phyloP scores from a whole-genome alignment of 2,888 invertebrate species.

The Liposcelis brunnea region DNA sequence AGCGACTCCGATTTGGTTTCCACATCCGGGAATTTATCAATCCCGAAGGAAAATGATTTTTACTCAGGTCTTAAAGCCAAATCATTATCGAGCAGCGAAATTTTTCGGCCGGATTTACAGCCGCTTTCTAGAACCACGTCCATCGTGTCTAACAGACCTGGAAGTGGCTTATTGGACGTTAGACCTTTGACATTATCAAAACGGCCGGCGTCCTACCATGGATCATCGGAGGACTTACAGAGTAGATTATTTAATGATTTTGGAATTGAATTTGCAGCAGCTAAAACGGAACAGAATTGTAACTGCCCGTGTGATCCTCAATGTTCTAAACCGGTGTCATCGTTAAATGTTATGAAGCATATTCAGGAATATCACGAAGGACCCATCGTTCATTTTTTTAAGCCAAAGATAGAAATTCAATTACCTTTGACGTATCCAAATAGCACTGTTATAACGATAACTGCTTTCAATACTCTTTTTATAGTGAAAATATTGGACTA shows the following conservation, averaged over 20 bases:
- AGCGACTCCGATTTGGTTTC: constrained; percentile 4
- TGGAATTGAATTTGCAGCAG: constrained; percentile 11
- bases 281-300: constrained; percentile 11
- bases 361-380: constrained; percentile 14
- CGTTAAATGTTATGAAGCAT: constrained; percentile 7
- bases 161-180: constrained; percentile 4
- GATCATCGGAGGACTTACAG: constrained; percentile 12
- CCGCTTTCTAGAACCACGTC: background rate
- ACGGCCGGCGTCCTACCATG: constrained; percentile 11
- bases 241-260: constrained; percentile 12
- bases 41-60: constrained; percentile 5
- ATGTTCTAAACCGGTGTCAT: constrained; percentile 8
- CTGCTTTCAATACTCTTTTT: no score
- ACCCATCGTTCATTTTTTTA: constrained; percentile 11
- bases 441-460: no score
- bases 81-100: constrained; percentile 13
- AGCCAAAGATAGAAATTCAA: no score
- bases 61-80: constrained; percentile 11
- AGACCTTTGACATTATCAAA: background rate
- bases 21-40: constrained; percentile 8
- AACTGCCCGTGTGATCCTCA: constrained; percentile 9
- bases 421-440: no score
- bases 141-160: background rate
- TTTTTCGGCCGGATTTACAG: constrained; percentile 10
- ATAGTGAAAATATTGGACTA: no score